Evolutionary conservation across 2,797 vertebrate species (phyloP).

Genomic region (Amphiprion clarkii): DNA sequence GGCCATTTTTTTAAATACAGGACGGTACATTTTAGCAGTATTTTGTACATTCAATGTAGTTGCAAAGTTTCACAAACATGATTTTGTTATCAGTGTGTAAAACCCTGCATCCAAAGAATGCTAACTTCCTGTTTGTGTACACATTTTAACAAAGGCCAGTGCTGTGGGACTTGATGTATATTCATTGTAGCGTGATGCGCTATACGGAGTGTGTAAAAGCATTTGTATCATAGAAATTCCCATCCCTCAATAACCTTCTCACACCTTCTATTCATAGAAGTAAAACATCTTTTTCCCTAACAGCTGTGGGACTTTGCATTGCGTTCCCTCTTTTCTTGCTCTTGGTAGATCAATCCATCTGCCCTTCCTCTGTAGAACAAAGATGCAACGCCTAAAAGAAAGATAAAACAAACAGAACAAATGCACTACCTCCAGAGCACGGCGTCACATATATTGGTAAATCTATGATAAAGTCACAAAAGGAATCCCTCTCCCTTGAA

Average conservation of each 20-base stretch:
- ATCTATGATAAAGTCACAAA: constrained; percentile 67
- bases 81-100: no score
- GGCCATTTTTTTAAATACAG: no score
- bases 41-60: no score
- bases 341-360: constrained; percentile 52
- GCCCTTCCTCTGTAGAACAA: constrained; percentile 62
- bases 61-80: no score
- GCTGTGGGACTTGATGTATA: neutral
- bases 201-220: constrained; percentile 1
- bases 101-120: neutral
- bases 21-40: no score
- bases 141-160: neutral
- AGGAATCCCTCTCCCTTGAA: constrained; percentile 58
- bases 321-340: constrained; percentile 30
- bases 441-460: constrained; percentile 53
- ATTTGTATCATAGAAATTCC: constrained; percentile 31
- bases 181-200: neutral
- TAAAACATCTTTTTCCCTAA: constrained; percentile 37
- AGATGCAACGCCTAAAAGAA: constrained; percentile 29
- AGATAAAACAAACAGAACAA: constrained; percentile 62
- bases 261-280: constrained; percentile 46
- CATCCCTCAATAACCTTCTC: constrained; percentile 28
- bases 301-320: constrained; percentile 49
- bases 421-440: constrained; percentile 45
- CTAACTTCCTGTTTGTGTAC: neutral